Conservation (phyloP, 2,888 invertebrate species). For the Leucophenga montana region DNA sequence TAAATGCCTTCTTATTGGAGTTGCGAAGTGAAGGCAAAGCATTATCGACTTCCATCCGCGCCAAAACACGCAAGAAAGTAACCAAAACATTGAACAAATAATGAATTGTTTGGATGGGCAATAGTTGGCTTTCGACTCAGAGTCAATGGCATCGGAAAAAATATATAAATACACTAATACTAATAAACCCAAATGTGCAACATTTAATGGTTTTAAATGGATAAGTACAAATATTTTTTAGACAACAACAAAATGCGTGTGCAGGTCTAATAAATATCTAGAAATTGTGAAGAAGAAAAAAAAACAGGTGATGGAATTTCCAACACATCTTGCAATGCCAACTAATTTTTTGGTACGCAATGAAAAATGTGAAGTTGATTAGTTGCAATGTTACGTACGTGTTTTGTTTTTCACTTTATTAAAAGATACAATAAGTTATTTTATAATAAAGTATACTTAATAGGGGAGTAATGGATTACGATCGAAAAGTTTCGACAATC, state of each 20-base stretch:
- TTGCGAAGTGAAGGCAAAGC: background rate
- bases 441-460: no score
- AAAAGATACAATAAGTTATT: no score
- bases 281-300: no score
- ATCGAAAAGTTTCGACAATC: no score
- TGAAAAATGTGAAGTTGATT: no score
- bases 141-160: constrained; percentile 7
- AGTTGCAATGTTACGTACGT: no score
- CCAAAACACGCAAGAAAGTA: constrained; percentile 4
- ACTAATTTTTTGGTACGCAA: no score
- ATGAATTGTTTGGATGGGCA: background rate
- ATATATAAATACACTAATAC: background rate
- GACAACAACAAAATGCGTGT: background rate
- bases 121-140: background rate
- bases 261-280: background rate
- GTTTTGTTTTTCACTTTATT: no score
- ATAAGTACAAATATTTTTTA: background rate
- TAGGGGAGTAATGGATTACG: no score
- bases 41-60: background rate
- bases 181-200: no score
- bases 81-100: background rate
- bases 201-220: background rate
- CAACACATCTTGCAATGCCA: no score
- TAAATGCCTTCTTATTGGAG: background rate
- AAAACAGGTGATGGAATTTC: no score